A percentile compares a stretch with the other conserved stretches of the same genome.
Evolutionary conservation across 2,888 invertebrate species (phyloP).

Genomic region (Platycnemis pennipes): DNA sequence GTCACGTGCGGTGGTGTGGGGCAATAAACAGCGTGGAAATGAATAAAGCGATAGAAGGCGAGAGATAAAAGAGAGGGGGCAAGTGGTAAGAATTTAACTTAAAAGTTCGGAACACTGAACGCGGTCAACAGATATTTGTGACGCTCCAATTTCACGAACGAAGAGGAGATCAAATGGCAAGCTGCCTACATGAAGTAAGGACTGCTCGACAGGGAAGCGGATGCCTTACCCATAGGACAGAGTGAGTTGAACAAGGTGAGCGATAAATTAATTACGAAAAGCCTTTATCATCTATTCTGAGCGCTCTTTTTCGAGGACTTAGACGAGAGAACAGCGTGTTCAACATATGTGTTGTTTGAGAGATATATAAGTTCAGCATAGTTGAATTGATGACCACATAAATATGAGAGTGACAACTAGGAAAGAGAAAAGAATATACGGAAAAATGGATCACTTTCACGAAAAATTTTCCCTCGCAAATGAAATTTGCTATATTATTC

Average conservation of each 20-base stretch:
- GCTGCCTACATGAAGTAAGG: neutral
- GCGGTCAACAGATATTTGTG: slow-evolving; percentile 36
- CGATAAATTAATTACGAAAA: slow-evolving; percentile 6
- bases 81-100: slow-evolving; percentile 26
- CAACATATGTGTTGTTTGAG: too few relatives aligned
- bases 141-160: slow-evolving; percentile 6
- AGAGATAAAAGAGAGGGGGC: slow-evolving; percentile 5
- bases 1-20: slow-evolving; percentile 44
- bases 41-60: neutral
- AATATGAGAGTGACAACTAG: too few relatives aligned
- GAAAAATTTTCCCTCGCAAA: too few relatives aligned
- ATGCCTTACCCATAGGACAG: neutral
- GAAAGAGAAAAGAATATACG: too few relatives aligned
- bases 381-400: too few relatives aligned
- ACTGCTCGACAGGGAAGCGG: neutral
- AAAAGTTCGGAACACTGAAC: slow-evolving; percentile 20
- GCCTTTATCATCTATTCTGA: neutral
- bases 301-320: neutral
- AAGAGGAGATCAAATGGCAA: neutral
- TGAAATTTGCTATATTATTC: too few relatives aligned
- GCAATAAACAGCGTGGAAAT: slow-evolving; percentile 47
- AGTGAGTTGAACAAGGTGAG: neutral
- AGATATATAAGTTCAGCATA: too few relatives aligned
- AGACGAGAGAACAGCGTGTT: neutral
- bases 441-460: too few relatives aligned